Base-by-base conservation (phyloP, 2,797 vertebrate species). In the Smutsia temminckii region DNA sequence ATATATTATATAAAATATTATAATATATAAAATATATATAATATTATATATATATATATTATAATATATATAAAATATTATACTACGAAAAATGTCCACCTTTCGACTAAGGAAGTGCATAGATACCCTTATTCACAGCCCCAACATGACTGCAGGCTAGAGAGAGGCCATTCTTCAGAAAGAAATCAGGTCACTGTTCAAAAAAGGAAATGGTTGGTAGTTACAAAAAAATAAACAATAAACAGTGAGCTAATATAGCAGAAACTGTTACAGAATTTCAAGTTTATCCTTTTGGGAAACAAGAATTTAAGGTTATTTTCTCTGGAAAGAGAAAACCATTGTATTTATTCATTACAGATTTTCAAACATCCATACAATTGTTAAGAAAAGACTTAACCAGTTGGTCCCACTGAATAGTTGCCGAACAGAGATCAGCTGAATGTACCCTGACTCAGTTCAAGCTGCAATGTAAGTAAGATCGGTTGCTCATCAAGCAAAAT, bases 231-330 rank as follows among this genome's bases (percentile, higher is more conserved):
- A 85, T 63, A 80, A 51, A 6, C 32, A 91, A 85, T 63, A 80
- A 51, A 6, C 32, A 84, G 27, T 46, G 68, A 77, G 46, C 10
- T 63, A 25, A 72, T 69, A 40, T 12, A 85, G 74, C 34, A 78
- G 32, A 42, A 63, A 40, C 75, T 57, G 25, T 59, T 74, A 27
- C 16, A 79, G 51, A 71, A 40, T 71, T 71, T 27, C 40, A 75
- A 51, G 10, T 51, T 72, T 72, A 72, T 72, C 29, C 68, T 85
- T 94, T 92, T 85, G 17, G n/a, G 68, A 59, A 72, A 80, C 32
- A 94, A 74, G 37, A 72, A 96, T 68, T 92, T 93, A 59, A 93
- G 59, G 68, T 77, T 80, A 46, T 64, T 95, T 95, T 88, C 61
- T 85, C 46, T 37, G 9, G 68, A 78, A 93, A 71, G 20, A 95